Base-by-base conservation (phyloP, 2,797 vertebrate genomes). In the Hydrophis major region DNA sequence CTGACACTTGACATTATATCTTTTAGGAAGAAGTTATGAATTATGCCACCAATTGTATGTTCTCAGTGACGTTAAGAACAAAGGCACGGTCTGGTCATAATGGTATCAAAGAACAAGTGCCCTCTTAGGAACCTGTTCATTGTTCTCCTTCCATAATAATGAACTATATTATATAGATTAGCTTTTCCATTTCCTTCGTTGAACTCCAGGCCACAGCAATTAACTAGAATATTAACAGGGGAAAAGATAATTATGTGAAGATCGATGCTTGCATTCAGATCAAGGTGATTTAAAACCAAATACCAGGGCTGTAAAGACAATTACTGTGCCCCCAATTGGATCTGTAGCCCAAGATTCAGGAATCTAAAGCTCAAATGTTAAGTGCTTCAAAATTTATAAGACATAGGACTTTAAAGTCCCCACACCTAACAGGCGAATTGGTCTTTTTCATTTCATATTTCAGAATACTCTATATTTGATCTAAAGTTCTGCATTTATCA, bases 1-100 rank as follows among this genome's bases (percentile, higher is more conserved):
- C 1, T 94, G 47, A 93, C n/a, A 94, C 0, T 27, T 92, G 42
- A 87, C 12, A 86, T 93, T 50, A 91, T 93, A 66, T 11, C 86
- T 60, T 25, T 89, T 90, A 25, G 59, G 28, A 86, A 89, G 53
- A 92, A 93, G 4, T n/a, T 22, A 20, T 1, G 3, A 87, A 50
- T 78, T 93, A 91, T 92, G 61, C 4, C 2, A 32, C 28, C 56
- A 0, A 86, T 0, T 42, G 60, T 86, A 92, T 14, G 50, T 89
- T 90, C 4, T 60, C 2, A 27, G 57, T 91, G 92, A 87, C 0
- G 2, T 63, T 22, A 56, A 92, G 20, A 50, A 2, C 61, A 22
- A 20, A 83, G 32, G 50, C 18, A 22, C 6, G 28, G 6, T 56
- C 87, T 11, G 4, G 22, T 22, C 66, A 90, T 66, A 93, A 91